Evolutionary conservation across 2,113 vertebrate genomes (phyloP), one percentile per base, ranked within the genome.

Genomic region (Thalassoma bifasciatum): DNA sequence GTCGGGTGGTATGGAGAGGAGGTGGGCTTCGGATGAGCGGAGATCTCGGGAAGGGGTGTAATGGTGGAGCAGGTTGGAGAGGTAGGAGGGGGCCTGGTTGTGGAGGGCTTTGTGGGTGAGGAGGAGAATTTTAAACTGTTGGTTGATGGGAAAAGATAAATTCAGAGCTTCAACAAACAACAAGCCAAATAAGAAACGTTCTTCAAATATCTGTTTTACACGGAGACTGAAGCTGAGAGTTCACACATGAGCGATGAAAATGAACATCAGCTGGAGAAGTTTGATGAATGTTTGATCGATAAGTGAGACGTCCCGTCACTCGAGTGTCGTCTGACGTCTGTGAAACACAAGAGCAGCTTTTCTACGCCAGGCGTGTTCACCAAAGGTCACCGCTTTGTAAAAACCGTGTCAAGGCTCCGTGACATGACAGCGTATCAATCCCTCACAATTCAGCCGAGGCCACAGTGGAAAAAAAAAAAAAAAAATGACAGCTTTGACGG

Each of bases 341-440:
- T 49, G 24, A 68, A 40, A 3, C 21, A 46, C 26, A 19, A 42
- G 44, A 17, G 21, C 6, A 8, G 38, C 26, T 53, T 72, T 21
- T 1, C 13, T 38, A 40, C 42, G 34, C 14, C 53, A 57, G 38
- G 21, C 54, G 26, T 26, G 17, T 42, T 14, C 21, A 52, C 19
- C 16, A 49, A 57, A 50, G 58, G 75, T 72, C 51, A 66, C 13
- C 22, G 6, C 46, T 74, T 38, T 50, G 30, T 68, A 49, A 34
- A 57, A 59, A 50, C 53, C 56, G 23, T 24, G 66, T 53, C 58
- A 17, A 71, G 72, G 60, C 50, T 17, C 59, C 40, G 61, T 54
- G 62, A 74, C 62, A n/a, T 22, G 38, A 83, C 85, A 79, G 54
- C 63, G 38, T 44, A 83, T 89, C 86, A 84, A 87, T 87, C 80